Evolutionary conservation across 2,888 invertebrate species (phyloP), one percentile per base, ranked within the genome.

Genomic region (Cantharis rustica): DNA sequence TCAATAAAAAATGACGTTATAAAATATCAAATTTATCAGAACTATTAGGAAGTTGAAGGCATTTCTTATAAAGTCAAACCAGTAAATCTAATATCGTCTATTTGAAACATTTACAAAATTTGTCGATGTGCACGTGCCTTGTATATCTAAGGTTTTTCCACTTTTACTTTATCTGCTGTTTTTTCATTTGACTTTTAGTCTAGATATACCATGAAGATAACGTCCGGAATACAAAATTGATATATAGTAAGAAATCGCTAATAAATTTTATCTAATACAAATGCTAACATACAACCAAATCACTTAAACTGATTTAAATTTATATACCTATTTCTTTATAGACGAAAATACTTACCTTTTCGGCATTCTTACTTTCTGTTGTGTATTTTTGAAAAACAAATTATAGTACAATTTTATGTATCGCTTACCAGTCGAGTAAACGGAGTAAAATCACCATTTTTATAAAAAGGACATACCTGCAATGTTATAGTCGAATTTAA

Each of bases 61-160:
- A 64, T 69, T 74, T 74, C 69, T 74, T 70, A 74, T 64, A 68
- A 63, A 69, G 73, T 69, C 73, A 73, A 73, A 69, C 69, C 63
- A 69, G 69, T 63, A 74, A 74, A 74, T 74, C 69, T 69, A 74
- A 74, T 74, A 63, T 73, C 64, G 70, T 74, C 70, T 69, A 74
- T 70, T 75, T 71, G 75, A 75, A 71, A 71, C 71, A 71, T 75
- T 75, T 75, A 71, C 68, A 62, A 71, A 71, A 71, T 75, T 71
- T 71, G 68, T 64, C 61, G 74, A 75, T 62, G 68, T 71, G 26
- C 61, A 69, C 69, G 68, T 73, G 69, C 63, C 27, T 23, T 7
- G 31, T 17, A 69, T 62, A 26, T 16, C 23, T 62, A 71, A 66
- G 23, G n/a, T n/a, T 69, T 26, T 63, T n/a, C 26, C 23, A 66